phyloP scores from a whole-genome alignment of 2,797 vertebrate genomes.

The Oreochromis mossambicus region DNA sequence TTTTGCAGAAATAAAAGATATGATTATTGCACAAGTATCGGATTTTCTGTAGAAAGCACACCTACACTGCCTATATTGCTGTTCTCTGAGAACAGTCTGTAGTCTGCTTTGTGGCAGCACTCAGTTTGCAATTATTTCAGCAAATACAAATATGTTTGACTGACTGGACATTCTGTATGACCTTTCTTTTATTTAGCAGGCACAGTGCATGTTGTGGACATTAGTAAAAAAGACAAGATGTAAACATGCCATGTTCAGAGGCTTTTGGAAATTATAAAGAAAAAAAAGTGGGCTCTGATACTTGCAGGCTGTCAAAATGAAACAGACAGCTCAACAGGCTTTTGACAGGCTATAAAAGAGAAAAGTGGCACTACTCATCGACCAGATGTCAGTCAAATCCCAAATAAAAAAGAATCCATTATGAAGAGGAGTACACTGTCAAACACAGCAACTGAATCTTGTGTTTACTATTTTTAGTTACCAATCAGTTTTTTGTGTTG shows the following conservation, averaged over 20 bases:
- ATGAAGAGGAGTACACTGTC: not conserved
- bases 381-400: not conserved
- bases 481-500: not conserved
- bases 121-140: not conserved
- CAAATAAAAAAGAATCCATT: not conserved
- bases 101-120: not conserved
- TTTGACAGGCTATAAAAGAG: not conserved
- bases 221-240: not conserved
- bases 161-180: not conserved
- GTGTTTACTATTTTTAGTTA: not conserved
- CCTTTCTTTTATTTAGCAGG: not conserved
- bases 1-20: not conserved
- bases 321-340: not conserved
- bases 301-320: not conserved
- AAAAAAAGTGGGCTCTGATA: not conserved
- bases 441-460: not conserved
- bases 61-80: fast-evolving
- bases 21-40: not conserved
- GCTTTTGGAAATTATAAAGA: not conserved
- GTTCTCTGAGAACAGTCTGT: not conserved
- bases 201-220: not conserved
- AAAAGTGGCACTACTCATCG: not conserved
- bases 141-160: not conserved
- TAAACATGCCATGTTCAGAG: not conserved
- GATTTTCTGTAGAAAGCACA: not conserved